phyloP scores from a whole-genome alignment of 2,888 invertebrate species.

The Caenorhabditis uteleia region DNA sequence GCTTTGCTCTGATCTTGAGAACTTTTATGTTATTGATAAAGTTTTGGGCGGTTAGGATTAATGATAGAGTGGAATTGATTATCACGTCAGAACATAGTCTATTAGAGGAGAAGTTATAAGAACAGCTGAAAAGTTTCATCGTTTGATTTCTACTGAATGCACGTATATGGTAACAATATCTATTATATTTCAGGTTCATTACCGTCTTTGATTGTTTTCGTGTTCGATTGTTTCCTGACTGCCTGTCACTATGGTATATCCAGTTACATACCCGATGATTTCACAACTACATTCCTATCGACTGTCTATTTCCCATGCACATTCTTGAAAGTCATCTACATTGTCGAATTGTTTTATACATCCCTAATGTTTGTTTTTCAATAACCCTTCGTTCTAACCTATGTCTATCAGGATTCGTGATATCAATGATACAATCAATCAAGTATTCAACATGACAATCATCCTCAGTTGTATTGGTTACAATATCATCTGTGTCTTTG shows the following conservation, averaged over 20 bases:
- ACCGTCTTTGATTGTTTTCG: slow-evolving; percentile 21
- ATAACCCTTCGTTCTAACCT: too few relatives aligned
- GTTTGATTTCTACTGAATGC: too few relatives aligned
- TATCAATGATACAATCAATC: slow-evolving; percentile 15
- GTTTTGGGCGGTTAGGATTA: too few relatives aligned
- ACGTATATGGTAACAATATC: too few relatives aligned
- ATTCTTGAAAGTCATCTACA: slow-evolving; percentile 17
- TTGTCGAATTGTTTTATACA: slow-evolving; percentile 9
- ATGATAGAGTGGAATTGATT: too few relatives aligned
- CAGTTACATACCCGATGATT: slow-evolving; percentile 22
- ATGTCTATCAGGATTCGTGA: slow-evolving; percentile 16
- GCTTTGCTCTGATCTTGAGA: too few relatives aligned
- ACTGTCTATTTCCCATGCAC: slow-evolving; percentile 32
- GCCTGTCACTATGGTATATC: slow-evolving; percentile 24
- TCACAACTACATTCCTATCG: slow-evolving; percentile 31
- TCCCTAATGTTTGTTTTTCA: slow-evolving; percentile 12
- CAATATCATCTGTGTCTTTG: slow-evolving; percentile 33
- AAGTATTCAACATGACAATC: slow-evolving; percentile 35
- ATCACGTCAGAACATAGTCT: too few relatives aligned
- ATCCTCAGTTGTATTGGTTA: slow-evolving; percentile 26
- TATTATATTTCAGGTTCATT: slow-evolving; percentile 11
- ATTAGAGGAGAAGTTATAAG: too few relatives aligned
- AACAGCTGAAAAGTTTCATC: too few relatives aligned
- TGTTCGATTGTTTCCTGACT: slow-evolving; percentile 21
- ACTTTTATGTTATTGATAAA: not conserved